phyloP scores from a whole-genome alignment of 1,140 invertebrate genomes.

The Bilobella aurantiaca region DNA sequence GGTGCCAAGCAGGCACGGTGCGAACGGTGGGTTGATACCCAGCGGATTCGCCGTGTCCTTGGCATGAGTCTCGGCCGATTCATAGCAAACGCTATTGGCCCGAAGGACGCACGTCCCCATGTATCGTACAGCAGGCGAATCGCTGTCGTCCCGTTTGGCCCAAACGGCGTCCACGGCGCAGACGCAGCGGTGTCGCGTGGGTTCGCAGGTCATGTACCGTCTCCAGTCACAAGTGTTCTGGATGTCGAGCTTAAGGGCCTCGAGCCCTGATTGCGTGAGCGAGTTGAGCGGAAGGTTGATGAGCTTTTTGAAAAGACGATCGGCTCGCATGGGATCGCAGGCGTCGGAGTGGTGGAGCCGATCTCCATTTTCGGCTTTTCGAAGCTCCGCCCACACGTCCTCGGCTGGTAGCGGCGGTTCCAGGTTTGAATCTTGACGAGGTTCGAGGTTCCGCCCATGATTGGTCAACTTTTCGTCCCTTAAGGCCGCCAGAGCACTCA shows the following conservation, averaged over 20 bases:
- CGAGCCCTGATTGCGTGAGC: not conserved
- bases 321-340: not conserved
- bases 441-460: too few relatives aligned
- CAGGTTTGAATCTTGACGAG: too few relatives aligned
- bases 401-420: too few relatives aligned
- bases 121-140: not conserved
- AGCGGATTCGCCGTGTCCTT: not conserved
- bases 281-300: not conserved
- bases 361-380: not conserved
- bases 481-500: too few relatives aligned
- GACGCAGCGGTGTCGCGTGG: not conserved
- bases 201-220: not conserved
- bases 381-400: not conserved
- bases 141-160: not conserved
- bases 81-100: not conserved
- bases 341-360: not conserved
- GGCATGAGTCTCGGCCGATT: not conserved
- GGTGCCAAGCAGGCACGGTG: not conserved
- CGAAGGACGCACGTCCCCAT: not conserved
- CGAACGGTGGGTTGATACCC: not conserved
- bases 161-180: not conserved
- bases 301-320: not conserved
- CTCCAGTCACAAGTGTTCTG: not conserved
- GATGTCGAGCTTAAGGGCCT: not conserved
- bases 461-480: too few relatives aligned